These are phyloP conservation scores for Archaeoteleia sp. DNA, from an alignment of 2,888 invertebrate genomes.

Conservation along the genomic window DNA sequence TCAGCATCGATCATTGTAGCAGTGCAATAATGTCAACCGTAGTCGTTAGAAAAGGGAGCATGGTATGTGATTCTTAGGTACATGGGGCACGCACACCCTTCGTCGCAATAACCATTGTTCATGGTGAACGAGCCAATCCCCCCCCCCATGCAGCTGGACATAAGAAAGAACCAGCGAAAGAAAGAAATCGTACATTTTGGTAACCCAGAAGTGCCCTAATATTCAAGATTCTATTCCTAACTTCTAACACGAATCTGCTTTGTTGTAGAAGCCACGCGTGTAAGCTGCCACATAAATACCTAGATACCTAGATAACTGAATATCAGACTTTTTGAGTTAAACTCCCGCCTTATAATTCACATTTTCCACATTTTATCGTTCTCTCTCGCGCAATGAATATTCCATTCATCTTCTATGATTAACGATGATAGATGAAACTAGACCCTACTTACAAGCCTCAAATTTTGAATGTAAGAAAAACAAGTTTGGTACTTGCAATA, in stretches of 20 bases:
- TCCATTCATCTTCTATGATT: no score
- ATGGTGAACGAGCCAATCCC: slow-evolving; percentile 6
- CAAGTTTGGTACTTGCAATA: no score
- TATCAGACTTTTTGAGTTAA: no score
- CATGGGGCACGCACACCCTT: not conserved
- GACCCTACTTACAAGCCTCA: no score
- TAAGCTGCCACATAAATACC: no score
- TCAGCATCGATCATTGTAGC: slow-evolving; percentile 8
- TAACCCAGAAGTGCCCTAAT: not conserved
- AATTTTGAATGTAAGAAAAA: no score
- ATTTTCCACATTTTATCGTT: no score
- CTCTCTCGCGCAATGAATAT: no score
- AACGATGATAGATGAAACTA: no score
- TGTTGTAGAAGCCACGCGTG: no score
- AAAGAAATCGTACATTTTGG: slow-evolving; percentile 1
- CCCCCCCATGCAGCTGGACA: slow-evolving; percentile 1
- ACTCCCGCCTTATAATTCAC: no score
- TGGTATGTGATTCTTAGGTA: slow-evolving; percentile 3
- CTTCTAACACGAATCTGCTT: not conserved
- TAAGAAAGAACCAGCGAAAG: not conserved
- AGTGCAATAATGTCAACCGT: slow-evolving; percentile 18
- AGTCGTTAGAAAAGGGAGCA: slow-evolving; percentile 1
- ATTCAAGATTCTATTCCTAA: slow-evolving; percentile 9
- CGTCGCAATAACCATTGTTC: slow-evolving; percentile 8
- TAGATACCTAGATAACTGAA: no score